Conservation (phyloP, 2,888 invertebrate genomes). For the Dermolepida albohirtum region DNA sequence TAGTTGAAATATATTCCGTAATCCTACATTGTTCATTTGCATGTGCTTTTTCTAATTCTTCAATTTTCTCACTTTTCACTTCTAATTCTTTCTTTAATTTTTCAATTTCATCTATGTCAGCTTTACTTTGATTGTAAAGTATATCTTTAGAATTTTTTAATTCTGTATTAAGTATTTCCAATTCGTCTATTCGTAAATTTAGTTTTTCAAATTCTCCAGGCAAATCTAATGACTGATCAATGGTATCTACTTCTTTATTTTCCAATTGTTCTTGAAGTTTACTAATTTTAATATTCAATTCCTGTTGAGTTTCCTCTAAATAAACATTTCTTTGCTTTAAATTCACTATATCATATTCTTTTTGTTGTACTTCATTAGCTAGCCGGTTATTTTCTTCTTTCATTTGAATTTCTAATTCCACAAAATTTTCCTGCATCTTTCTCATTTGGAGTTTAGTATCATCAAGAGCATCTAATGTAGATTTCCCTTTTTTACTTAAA, state of each 20-base stretch:
- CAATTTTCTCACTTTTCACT: constrained; percentile 36
- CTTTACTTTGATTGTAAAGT: constrained; percentile 2
- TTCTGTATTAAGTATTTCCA: constrained; percentile 45
- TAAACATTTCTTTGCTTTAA: constrained; percentile 63
- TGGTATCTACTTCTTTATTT: background rate
- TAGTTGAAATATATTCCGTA: constrained; percentile 48
- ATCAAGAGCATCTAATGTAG: constrained; percentile 78
- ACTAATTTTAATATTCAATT: constrained; percentile 54
- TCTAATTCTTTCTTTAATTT: constrained; percentile 19
- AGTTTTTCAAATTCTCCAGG: constrained; percentile 37
- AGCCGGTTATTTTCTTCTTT: constrained; percentile 75
- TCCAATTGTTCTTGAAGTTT: constrained; percentile 39
- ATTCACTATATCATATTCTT: constrained; percentile 63
- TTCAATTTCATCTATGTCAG: constrained; percentile 22
- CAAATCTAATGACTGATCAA: background rate
- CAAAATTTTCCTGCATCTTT: constrained; percentile 83
- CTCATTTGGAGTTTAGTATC: constrained; percentile 85
- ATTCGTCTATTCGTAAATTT: constrained; percentile 44
- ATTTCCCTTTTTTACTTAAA: constrained; percentile 78
- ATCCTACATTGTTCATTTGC: constrained; percentile 40
- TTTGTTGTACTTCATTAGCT: constrained; percentile 70
- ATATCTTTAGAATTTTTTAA: background rate
- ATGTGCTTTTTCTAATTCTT: constrained; percentile 44
- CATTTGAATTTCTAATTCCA: constrained; percentile 77
- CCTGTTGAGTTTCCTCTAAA: constrained; percentile 50